These are phyloP conservation scores for Sinelater perroti DNA, from an alignment of 2,888 invertebrate genomes.

Conservation along the genomic window DNA sequence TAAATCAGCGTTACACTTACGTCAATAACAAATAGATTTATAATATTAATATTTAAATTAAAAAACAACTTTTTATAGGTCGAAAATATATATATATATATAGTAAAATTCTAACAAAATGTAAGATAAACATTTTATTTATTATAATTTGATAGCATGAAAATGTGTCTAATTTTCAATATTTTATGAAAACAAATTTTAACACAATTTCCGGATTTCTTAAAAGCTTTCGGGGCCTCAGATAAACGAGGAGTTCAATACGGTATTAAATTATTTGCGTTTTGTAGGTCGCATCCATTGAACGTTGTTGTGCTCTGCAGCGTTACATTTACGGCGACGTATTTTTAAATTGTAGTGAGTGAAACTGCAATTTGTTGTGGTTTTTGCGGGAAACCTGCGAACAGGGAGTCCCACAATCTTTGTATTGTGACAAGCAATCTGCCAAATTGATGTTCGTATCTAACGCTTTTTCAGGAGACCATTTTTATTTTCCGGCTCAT, in stretches of 20 bases:
- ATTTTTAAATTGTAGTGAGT: constrained; percentile 24
- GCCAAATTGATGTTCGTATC: constrained; percentile 32
- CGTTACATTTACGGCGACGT: neutral
- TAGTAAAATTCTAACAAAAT: too few species aligned
- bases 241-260: neutral
- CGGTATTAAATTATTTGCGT: constrained; percentile 1
- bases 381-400: constrained; percentile 18
- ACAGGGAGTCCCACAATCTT: constrained; percentile 21
- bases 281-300: constrained; percentile 3
- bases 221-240: too few species aligned
- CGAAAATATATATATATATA: too few species aligned
- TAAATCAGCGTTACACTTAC: too few species aligned
- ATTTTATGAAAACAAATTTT: too few species aligned
- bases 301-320: neutral
- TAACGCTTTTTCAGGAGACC: constrained; percentile 22
- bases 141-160: too few species aligned
- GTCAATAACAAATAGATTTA: too few species aligned
- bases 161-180: too few species aligned
- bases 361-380: constrained; percentile 22
- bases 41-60: too few species aligned
- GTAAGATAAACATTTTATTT: too few species aligned
- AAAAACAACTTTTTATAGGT: too few species aligned
- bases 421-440: constrained; percentile 29
- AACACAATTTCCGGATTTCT: too few species aligned
- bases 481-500: constrained; percentile 28